Conservation (phyloP, 2,797 vertebrate species). For the Falco cherrug region DNA sequence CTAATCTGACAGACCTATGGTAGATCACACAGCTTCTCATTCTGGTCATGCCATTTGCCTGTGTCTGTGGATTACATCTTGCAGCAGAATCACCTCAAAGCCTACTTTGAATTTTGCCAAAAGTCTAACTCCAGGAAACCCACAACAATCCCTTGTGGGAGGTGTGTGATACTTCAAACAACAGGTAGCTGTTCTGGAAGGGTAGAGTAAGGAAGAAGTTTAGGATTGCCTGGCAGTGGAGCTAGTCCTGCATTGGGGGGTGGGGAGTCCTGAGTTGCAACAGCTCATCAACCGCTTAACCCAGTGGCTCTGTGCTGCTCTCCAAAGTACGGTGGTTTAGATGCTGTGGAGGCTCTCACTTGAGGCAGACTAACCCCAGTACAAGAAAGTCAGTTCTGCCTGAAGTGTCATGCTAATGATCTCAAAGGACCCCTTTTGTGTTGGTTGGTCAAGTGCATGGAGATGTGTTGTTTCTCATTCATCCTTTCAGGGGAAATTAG, state of each 20-base stretch:
- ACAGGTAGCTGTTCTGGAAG: not conserved
- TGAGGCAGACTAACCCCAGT: not conserved
- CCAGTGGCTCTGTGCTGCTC: not conserved
- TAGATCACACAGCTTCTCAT: not conserved
- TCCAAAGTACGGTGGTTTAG: not conserved
- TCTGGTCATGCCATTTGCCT: not conserved
- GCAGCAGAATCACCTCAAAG: not conserved
- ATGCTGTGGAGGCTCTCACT: not conserved
- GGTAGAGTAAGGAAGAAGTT: not conserved
- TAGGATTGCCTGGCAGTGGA: not conserved
- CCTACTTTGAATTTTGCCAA: not conserved
- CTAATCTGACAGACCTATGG: not conserved
- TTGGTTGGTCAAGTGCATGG: not conserved
- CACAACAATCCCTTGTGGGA: not conserved
- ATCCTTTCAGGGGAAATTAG: not conserved
- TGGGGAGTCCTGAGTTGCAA: not conserved
- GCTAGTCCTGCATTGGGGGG: too few species aligned
- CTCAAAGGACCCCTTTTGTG: not conserved
- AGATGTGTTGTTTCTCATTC: not conserved
- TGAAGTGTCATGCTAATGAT: not conserved
- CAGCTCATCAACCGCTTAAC: not conserved
- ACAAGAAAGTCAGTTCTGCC: not conserved
- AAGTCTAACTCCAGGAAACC: not conserved
- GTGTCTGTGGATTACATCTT: not conserved
- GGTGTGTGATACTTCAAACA: not conserved